These are phyloP conservation scores for Liposcelis brunnea DNA, from an alignment of 2,888 invertebrate genomes.

Conservation along the genomic window DNA sequence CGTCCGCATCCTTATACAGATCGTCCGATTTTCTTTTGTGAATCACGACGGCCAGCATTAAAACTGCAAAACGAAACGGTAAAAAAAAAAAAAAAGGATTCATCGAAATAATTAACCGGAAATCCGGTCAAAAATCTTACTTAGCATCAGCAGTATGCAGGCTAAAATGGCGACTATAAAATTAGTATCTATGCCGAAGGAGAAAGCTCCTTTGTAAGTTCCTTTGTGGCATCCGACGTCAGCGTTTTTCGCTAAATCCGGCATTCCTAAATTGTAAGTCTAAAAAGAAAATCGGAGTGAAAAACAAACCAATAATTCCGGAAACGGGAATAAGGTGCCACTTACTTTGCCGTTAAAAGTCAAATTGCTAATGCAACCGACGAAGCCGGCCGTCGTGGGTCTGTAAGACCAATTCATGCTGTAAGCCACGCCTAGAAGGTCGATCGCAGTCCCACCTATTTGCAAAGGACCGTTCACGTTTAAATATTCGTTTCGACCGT, in stretches of 20 bases:
- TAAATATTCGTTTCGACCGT: conserved; percentile 52
- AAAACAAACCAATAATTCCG: neutral
- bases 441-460: conserved; percentile 56
- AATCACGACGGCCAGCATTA: conserved; percentile 80
- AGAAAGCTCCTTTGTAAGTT: conserved; percentile 56
- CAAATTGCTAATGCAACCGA: conserved; percentile 83
- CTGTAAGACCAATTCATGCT: conserved; percentile 50
- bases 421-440: conserved; percentile 41
- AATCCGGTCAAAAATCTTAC: conserved; percentile 38
- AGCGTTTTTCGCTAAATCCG: conserved; percentile 51
- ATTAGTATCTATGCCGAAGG: conserved; percentile 70
- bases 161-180: conserved; percentile 80
- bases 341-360: conserved; percentile 59
- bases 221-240: conserved; percentile 57
- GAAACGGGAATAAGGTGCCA: conserved; percentile 1
- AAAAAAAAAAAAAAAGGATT: neutral
- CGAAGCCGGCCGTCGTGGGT: conserved; percentile 54
- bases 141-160: conserved; percentile 65
- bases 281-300: conserved; percentile 26
- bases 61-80: conserved; percentile 34
- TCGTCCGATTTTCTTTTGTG: conserved; percentile 70
- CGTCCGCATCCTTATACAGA: conserved; percentile 83
- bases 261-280: conserved; percentile 74
- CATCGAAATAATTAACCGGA: neutral
- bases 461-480: conserved; percentile 76